Evolutionary conservation across 2,888 invertebrate genomes (phyloP), one percentile per base, ranked within the genome.

Genomic region (Anagyrus pseudococci): DNA sequence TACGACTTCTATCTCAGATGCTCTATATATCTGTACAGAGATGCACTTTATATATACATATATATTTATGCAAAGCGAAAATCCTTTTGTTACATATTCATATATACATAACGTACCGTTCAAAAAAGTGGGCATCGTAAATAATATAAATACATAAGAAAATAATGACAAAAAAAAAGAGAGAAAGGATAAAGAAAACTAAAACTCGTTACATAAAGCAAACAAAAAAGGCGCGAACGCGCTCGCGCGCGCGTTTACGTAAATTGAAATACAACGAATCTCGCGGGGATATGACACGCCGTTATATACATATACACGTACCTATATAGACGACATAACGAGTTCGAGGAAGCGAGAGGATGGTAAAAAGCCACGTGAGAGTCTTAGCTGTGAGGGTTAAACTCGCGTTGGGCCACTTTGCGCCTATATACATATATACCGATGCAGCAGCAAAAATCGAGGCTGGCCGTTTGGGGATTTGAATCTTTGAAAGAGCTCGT

Each of bases 211-310:
- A 10, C 29, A 10, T 29, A 10, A 29, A 29, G 10, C 10, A n/a
- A n/a, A 29, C 10, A 10, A 29, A 37, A 8, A 37, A 37, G 15
- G 33, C 33, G 13, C 33, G 33, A 37, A 8, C 8, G 33, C n/a
- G n/a, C n/a, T n/a, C n/a, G n/a, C 19, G 47, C 52, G 56, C 53
- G 50, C 55, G 44, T 17, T 54, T 44, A 23, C 20, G 20, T 44
- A 47, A 29, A 62, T 25, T 26, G 23, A 22, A 47, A 58, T 58
- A 63, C 62, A 63, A 63, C 62, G 62, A 63, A 62, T 58, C 23
- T 63, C 47, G n/a, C n/a, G n/a, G n/a, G n/a, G n/a, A n/a, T n/a
- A n/a, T n/a, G n/a, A n/a, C n/a, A n/a, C 29, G 29, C 17, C 46
- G 23, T 8, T 49, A 43, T 17, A 19, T 48, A 43, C 19, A 40